phyloP scores from a whole-genome alignment of 2,797 vertebrate species.

The Urosaurus nigricauda region DNA sequence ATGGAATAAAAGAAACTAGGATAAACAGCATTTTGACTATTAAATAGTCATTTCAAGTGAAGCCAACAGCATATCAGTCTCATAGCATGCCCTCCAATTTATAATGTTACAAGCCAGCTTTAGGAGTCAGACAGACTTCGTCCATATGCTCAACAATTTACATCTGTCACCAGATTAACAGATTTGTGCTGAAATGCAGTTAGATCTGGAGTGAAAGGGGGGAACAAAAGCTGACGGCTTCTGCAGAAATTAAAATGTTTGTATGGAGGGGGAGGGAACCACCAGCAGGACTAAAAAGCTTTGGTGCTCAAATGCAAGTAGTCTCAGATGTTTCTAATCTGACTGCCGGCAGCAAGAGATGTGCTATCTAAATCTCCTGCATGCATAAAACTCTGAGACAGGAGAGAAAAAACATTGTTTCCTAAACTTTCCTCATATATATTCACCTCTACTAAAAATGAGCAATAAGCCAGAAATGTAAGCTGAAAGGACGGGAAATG shows the following conservation, averaged over 20 bases:
- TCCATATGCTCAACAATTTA: constrained; percentile 62
- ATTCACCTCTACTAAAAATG: constrained; percentile 29
- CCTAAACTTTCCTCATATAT: constrained; percentile 32
- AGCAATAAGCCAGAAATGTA: constrained; percentile 27
- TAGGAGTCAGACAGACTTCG: constrained; percentile 56
- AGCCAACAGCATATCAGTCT: constrained; percentile 9
- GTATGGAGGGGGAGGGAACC: constrained; percentile 30
- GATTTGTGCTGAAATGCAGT: constrained; percentile 59
- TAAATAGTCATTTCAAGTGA: constrained; percentile 24
- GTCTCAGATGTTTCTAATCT: constrained; percentile 50
- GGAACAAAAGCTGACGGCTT: constrained; percentile 14
- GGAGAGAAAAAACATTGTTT: constrained; percentile 23
- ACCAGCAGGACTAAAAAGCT: constrained; percentile 55
- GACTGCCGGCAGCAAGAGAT: constrained; percentile 43
- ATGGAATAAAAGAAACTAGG: constrained; percentile 12
- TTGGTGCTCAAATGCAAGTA: constrained; percentile 46
- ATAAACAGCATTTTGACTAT: constrained; percentile 29
- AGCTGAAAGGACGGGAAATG: neutral
- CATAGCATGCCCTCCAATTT: neutral
- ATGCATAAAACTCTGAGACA: constrained; percentile 35
- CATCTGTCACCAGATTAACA: constrained; percentile 68
- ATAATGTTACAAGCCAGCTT: constrained; percentile 50
- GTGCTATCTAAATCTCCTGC: constrained; percentile 50
- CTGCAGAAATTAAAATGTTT: constrained; percentile 51
- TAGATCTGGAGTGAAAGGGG: constrained; percentile 10